Evolutionary conservation across 1,140 invertebrate genomes (phyloP).

Genomic region (Phymastichus coffea): DNA sequence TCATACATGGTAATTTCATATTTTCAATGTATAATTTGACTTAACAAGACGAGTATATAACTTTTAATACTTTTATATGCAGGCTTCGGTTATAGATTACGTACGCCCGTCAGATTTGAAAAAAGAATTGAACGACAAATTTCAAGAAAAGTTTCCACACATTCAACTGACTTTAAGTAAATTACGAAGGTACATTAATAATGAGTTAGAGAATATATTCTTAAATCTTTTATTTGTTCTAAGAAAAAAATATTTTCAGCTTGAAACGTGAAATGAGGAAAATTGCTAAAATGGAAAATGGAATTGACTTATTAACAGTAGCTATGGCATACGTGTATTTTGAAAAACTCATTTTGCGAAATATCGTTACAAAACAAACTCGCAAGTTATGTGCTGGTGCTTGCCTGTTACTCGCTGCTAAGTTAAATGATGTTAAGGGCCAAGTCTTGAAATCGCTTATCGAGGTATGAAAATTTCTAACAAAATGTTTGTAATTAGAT

Average conservation of each 20-base stretch:
- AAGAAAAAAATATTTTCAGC: constrained; percentile 63
- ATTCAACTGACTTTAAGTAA: constrained; percentile 96
- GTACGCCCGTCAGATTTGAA: constrained; percentile 95
- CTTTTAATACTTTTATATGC: constrained; percentile 16
- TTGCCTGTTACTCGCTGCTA: constrained; percentile 89
- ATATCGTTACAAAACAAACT: constrained; percentile 93
- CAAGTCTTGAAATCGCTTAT: constrained; percentile 81
- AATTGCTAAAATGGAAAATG: constrained; percentile 85
- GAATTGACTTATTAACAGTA: constrained; percentile 85
- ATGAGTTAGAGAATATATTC: background rate
- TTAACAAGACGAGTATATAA: too few species aligned
- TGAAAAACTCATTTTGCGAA: constrained; percentile 91
- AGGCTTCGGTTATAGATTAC: constrained; percentile 95
- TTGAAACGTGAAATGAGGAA: constrained; percentile 94
- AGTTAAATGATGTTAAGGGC: constrained; percentile 95
- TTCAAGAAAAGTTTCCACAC: constrained; percentile 91
- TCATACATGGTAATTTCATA: constrained; percentile 77
- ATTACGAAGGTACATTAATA: constrained; percentile 75
- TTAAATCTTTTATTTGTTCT: constrained; percentile 23
- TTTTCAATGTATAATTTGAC: background rate
- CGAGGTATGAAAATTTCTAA: constrained; percentile 74
- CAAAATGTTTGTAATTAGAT: background rate
- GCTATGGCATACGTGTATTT: constrained; percentile 97
- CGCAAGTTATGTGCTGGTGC: constrained; percentile 93
- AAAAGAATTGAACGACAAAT: constrained; percentile 97